Evolutionary conservation across 2,797 vertebrate genomes (phyloP).

Genomic region (Cyprinella venusta): DNA sequence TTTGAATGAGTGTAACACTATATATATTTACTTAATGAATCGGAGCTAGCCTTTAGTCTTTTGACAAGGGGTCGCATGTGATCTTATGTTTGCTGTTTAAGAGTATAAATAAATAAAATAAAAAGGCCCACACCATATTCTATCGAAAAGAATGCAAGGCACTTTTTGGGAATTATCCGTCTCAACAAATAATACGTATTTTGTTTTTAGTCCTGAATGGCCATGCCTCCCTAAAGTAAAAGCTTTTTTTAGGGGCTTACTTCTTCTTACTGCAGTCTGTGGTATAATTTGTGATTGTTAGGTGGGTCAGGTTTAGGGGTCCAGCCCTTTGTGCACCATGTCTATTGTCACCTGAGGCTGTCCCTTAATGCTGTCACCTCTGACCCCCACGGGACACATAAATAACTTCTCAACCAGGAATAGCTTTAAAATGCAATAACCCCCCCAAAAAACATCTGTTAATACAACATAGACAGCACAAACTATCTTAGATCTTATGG

Average conservation of each 20-base stretch:
- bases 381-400: slow-evolving; percentile 25
- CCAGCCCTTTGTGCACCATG: slow-evolving; percentile 38
- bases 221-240: not conserved
- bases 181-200: slow-evolving; percentile 5
- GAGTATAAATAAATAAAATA: not conserved
- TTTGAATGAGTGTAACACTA: not conserved
- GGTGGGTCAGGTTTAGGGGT: slow-evolving; percentile 52
- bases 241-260: slow-evolving; percentile 11
- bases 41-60: not conserved
- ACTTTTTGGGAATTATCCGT: not conserved
- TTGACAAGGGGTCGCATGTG: not conserved
- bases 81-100: not conserved
- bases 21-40: slow-evolving; percentile 10
- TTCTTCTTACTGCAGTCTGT: slow-evolving; percentile 18
- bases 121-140: not conserved
- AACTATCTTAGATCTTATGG: not conserved
- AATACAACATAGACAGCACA: not conserved
- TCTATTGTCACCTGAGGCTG: slow-evolving; percentile 47
- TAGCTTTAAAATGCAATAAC: slow-evolving; percentile 8
- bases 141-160: not conserved
- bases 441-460: not conserved
- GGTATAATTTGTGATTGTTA: slow-evolving; percentile 57
- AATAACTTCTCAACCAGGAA: slow-evolving; percentile 22
- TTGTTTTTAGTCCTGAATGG: not conserved
- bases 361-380: slow-evolving; percentile 31